Percentiles rank a stretch among this genome's conserved stretches.
phyloP scores from a whole-genome alignment of 2,888 invertebrate genomes.

The Leucophenga maculata region DNA sequence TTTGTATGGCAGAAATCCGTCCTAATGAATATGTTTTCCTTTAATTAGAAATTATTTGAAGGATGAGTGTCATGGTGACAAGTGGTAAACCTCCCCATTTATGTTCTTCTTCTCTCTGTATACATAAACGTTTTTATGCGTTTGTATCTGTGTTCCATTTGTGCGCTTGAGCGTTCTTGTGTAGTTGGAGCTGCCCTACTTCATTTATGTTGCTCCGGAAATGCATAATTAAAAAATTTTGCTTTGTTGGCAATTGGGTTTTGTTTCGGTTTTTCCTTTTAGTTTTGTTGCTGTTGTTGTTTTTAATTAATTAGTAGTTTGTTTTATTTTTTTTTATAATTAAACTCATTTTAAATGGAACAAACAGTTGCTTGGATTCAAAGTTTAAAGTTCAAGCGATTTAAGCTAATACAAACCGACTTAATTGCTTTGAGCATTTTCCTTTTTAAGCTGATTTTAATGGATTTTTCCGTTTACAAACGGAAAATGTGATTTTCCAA shows the following conservation, averaged over 20 bases:
- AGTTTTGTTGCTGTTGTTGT: slow-evolving; percentile 16
- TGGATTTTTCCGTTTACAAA: background rate
- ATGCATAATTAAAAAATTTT: slow-evolving; percentile 41
- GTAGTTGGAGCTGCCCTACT: slow-evolving; percentile 2
- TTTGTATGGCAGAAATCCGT: background rate
- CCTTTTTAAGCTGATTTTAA: slow-evolving; percentile 6
- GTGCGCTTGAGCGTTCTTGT: background rate
- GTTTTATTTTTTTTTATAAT: background rate
- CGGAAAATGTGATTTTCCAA: too few relatives aligned
- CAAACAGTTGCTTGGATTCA: slow-evolving; percentile 9
- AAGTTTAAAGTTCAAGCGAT: slow-evolving; percentile 12
- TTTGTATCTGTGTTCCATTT: background rate
- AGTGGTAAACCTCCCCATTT: slow-evolving; percentile 11
- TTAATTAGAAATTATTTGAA: background rate
- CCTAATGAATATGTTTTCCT: slow-evolving; percentile 14
- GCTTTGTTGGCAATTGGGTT: slow-evolving; percentile 21
- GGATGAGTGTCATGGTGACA: slow-evolving; percentile 18
- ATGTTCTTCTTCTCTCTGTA: background rate
- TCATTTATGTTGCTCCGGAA: slow-evolving; percentile 14
- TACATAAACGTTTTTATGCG: background rate
- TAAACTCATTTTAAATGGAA: slow-evolving; percentile 21
- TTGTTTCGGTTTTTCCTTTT: slow-evolving; percentile 23
- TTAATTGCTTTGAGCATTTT: slow-evolving; percentile 8
- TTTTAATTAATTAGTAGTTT: slow-evolving; percentile 40
- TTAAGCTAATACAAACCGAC: background rate